Evolutionary conservation across 2,113 vertebrate genomes (phyloP), one percentile per base, ranked within the genome.

Genomic region (Corythaeola cristata): DNA sequence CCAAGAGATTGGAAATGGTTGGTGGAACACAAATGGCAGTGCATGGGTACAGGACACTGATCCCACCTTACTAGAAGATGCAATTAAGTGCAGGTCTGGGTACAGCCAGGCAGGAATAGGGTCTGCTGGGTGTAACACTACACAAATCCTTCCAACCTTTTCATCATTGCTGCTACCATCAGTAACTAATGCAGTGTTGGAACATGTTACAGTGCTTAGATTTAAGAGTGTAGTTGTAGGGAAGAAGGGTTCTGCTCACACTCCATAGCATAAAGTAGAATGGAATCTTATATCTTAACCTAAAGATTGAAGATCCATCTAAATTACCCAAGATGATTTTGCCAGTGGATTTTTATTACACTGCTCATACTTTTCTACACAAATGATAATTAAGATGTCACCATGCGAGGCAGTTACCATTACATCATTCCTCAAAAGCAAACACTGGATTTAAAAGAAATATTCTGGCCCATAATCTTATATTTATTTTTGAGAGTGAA

Each of bases 171-270:
- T 67, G 35, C 53, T 81, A n/a, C 32, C 41, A 16, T 9, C 23
- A 53, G 55, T 5, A 23, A 4, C 5, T 12, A 35, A 4, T 2
- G 27, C 12, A 50, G 21, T 7, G 13, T 0, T 26, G n/a, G 59
- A n/a, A 3, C 7, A 21, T 2, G 10, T 4, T 2, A 1, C 41
- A 71, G 28, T 8, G 3, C 35, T 18, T 8, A 44, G 6, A 27
- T 23, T 27, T 59, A 60, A 39, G 35, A 33, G 15, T 21, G 50
- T 0, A 16, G 19, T 2, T 55, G 30, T 27, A 15, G 24, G 21
- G 50, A 12, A 60, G 33, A 15, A 55, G 21, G 67, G 22, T 19
- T 88, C 49, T 77, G 64, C 55, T 50, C 28, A 39, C 7, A 6
- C 22, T 33, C 28, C 50, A 11, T 2, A 8, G 37, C 32, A 66